Evolutionary conservation across 1,140 invertebrate species (phyloP), one percentile per base, ranked within the genome.

Genomic region (Drosophila lowei): DNA sequence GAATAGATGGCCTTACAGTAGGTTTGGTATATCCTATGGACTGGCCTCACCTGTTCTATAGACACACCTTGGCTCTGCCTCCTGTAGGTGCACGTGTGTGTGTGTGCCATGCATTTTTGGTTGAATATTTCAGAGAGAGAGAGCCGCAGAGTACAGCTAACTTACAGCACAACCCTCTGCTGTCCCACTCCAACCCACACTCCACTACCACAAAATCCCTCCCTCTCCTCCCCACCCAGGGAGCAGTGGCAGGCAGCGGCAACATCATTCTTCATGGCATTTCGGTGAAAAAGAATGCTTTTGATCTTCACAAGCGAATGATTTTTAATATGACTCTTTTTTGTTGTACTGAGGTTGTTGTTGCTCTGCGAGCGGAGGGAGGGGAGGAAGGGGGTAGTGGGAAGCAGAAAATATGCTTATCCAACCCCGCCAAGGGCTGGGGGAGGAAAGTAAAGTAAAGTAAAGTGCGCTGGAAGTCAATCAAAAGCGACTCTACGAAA

Each of bases 281-380:
- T 88, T 88, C 72, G 79, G 79, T 89, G 75, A 83, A 89, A 83
- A 88, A 88, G 81, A 90, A 90, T 89, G 89, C 88, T 90, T 90
- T 90, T 90, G 88, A 90, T 90, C 88, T 90, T 90, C 79, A 90
- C 88, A 90, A 90, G 81, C 79, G 88, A 90, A 90, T 90, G 88
- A 90, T 90, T 90, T 90, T 90, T 90, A 90, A 90, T 90, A 90
- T 84, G 65, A 79, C 66, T 84, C 34, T 88, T 89, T 83, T 89
- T 60, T 63, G 63, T 70, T 54, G 47, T 49, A 42, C 44, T 72
- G 15, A 43, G 52, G 21, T 42, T 30, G 41, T 6, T 58, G 44
- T 42, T 38, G 34, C 30, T 30, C 8, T 3, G 16, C 11, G 16
- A 34, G 18, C 1, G 18, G 18, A 0, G 18, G 21, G 25, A 5